phyloP scores from a whole-genome alignment of 2,113 vertebrate species.

The Capreolus pygargus region DNA sequence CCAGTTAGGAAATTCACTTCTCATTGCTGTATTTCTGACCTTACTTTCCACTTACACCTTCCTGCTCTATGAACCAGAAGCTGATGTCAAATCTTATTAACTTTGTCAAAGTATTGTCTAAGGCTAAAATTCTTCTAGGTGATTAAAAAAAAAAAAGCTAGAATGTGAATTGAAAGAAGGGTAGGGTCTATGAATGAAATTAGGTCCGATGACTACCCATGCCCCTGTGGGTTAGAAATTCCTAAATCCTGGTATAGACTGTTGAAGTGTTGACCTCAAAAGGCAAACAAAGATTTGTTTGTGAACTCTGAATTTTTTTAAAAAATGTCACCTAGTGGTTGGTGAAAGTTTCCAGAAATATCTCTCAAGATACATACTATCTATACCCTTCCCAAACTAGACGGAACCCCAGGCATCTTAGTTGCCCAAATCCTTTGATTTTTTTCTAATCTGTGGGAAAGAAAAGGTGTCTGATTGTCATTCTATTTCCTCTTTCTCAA shows the following conservation, averaged over 20 bases:
- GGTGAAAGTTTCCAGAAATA: slow-evolving; percentile 14
- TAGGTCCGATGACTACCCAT: neutral
- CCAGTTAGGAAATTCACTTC: neutral
- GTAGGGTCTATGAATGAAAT: neutral
- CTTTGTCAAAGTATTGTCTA: neutral
- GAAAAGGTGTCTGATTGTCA: neutral
- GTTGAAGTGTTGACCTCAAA: neutral
- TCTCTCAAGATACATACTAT: neutral
- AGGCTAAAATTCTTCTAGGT: neutral
- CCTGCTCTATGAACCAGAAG: neutral
- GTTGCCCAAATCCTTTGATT: neutral
- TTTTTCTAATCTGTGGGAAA: neutral
- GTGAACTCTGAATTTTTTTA: neutral
- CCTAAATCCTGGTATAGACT: neutral
- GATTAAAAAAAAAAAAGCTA: neutral
- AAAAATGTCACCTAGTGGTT: neutral
- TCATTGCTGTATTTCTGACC: neutral
- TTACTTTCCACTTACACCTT: neutral
- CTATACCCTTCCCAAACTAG: neutral
- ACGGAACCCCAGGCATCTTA: neutral
- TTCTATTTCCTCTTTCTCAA: neutral
- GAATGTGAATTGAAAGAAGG: neutral
- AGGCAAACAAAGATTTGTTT: neutral
- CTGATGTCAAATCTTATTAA: neutral
- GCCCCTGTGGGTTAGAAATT: neutral